Evolutionary conservation across 2,113 vertebrate species (phyloP), one percentile per base, ranked within the genome.

Genomic region (Gasterosteus aculeatus): DNA sequence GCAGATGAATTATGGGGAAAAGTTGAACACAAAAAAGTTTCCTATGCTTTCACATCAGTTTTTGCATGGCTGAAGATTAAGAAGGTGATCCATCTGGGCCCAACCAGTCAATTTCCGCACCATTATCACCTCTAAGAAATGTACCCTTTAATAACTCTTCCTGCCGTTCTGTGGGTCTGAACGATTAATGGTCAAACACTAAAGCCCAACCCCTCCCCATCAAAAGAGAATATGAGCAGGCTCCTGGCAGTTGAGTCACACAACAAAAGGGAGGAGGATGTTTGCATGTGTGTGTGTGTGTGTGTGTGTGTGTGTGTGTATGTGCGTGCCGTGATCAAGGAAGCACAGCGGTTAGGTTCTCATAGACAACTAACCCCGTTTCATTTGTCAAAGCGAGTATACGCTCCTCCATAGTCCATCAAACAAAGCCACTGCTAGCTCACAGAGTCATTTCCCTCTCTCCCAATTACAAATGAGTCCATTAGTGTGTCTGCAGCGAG

Each of bases 391-490:
- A 95, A 96, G 95, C 96, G 94, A 94, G 95, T 94, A 95, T 94
- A 95, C 91, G 94, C 94, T 94, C 95, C 95, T 95, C 94, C 93
- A 94, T 95, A 94, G 95, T 95, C 95, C 95, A 95, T 95, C 95
- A 95, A 95, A 94, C 94, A 95, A 86, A 94, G 96, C 95, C 94
- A 91, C 95, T 92, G 95, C 95, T 93, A 95, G 93, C 95, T 94
- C 95, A 95, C 95, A 76, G 75, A 91, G 92, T 96, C 95, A 96
- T 96, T 96, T 97, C 95, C 96, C 96, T 97, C 95, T 97, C 95
- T 96, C 95, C 96, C 97, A 98, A 97, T 98, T 98, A 98, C 97
- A 98, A 99, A 99, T 97, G 96, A 98, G 97, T 96, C 97, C 96
- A 99, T 99, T 98, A 99, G 96, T 95, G 96, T 95, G 95, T 97